These are phyloP conservation scores for Trichopria drosophilae DNA, from an alignment of 2,888 invertebrate genomes.

Conservation along the genomic window DNA sequence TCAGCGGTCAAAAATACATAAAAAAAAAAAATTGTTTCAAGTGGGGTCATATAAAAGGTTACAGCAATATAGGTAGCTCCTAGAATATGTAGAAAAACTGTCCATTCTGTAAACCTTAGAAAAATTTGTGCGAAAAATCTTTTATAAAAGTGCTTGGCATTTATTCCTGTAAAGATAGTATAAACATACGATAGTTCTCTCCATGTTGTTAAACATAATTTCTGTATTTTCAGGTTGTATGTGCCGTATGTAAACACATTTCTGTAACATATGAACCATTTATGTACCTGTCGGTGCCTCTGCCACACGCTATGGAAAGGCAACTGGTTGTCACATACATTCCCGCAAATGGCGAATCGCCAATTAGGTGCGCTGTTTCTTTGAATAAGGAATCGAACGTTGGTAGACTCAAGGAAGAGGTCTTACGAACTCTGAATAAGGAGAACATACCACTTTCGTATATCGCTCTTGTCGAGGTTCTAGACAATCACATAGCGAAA, in stretches of 20 bases:
- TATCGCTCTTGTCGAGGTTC: slow-evolving; percentile 64
- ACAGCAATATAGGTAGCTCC: too few relatives aligned
- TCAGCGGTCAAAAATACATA: too few relatives aligned
- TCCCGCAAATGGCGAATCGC: slow-evolving; percentile 57
- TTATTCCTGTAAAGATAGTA: neutral
- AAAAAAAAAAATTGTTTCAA: too few relatives aligned
- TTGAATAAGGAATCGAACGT: slow-evolving; percentile 64
- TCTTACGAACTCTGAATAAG: slow-evolving; percentile 57
- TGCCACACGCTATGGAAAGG: slow-evolving; percentile 67
- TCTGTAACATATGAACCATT: slow-evolving; percentile 70
- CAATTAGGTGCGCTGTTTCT: slow-evolving; percentile 61
- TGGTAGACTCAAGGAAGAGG: slow-evolving; percentile 61
- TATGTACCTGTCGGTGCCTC: slow-evolving; percentile 69
- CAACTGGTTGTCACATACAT: slow-evolving; percentile 64
- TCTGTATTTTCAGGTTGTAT: slow-evolving; percentile 61
- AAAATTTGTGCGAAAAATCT: neutral
- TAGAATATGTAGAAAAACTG: too few relatives aligned
- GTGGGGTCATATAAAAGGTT: too few relatives aligned
- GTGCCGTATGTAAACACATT: slow-evolving; percentile 64
- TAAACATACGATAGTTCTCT: neutral
- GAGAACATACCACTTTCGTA: slow-evolving; percentile 51
- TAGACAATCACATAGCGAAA: slow-evolving; percentile 64
- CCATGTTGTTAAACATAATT: neutral
- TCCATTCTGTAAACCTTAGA: neutral
- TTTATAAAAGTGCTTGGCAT: neutral